Base-by-base conservation (phyloP, 2,797 vertebrate genomes). In the Malurus splendens region DNA sequence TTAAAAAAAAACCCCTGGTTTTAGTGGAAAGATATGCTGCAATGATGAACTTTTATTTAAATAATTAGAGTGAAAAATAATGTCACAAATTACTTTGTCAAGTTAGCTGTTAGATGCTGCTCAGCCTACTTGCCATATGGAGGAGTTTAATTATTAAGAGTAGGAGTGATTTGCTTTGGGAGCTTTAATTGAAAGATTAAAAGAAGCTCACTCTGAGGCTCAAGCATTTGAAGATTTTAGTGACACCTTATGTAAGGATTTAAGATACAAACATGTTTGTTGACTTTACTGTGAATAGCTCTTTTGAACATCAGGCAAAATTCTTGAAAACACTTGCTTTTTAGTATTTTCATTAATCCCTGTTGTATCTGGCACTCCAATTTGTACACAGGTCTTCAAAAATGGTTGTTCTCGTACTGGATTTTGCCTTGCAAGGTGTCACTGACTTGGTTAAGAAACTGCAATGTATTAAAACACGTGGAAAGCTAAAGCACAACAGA, bases 131-230 rank as follows among this genome's bases (percentile, higher is more conserved):
- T 90, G 74, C 90, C 95, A 90, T 89, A 91, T 83, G 94, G 93
- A 94, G 85, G 90, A 94, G 87, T 94, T 92, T 92, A 92, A 95
- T 93, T 91, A 95, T 94, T 93, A 92, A 73, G 71, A 86, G 93
- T 93, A 82, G 95, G 95, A 95, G 87, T 89, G 72, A 94, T 95
- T 89, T 92, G 80, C 82, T 82, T 56, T 85, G 60, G 55, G 80
- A 92, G 85, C 41, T 90, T 90, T 95, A 93, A 95, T 95, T 92
- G 93, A 86, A 93, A 86, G 79, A 93, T 90, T 86, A 86, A 90
- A 87, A 1, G 47, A 84, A 82, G 67, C 87, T 95, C 9, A 27
- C 45, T 91, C 22, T 77, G 48, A 81, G 41, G 24, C 54, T 91
- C 41, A 83, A 82, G 77, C 52, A 66, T 77, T 78, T 87, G 55